These are phyloP conservation scores for Latrodectus geometricus DNA, from an alignment of 1,140 invertebrate species.

Conservation along the genomic window DNA sequence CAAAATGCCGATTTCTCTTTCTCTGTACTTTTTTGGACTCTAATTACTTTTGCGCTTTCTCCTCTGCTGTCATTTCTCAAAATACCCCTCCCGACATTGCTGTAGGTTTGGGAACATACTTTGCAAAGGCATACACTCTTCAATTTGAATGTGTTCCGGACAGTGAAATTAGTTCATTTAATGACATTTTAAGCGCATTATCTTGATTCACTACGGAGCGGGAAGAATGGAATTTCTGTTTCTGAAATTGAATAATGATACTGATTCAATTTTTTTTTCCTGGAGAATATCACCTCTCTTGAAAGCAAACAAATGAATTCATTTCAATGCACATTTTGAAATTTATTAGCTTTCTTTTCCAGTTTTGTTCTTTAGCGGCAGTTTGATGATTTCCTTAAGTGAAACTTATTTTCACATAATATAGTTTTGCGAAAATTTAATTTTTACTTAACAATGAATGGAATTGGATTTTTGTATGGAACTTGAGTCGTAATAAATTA, in stretches of 20 bases:
- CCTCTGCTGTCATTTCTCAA: conserved; percentile 27
- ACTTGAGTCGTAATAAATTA: too few species aligned
- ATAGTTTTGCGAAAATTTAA: too few species aligned
- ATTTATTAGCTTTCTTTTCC: too few species aligned
- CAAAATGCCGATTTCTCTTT: not conserved
- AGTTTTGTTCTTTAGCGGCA: too few species aligned
- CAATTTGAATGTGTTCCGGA: not conserved
- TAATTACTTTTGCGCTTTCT: conserved; percentile 5
- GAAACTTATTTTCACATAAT: too few species aligned
- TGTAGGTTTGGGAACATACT: not conserved
- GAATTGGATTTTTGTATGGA: too few species aligned
- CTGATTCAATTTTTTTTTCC: too few species aligned
- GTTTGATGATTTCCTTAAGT: too few species aligned
- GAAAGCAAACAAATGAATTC: too few species aligned
- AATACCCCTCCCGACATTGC: not conserved
- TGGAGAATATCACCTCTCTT: too few species aligned
- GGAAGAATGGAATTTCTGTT: not conserved
- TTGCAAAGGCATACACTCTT: not conserved
- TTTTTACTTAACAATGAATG: too few species aligned
- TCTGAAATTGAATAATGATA: conserved; percentile 32
- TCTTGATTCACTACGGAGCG: conserved; percentile 14
- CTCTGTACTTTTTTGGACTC: not conserved
- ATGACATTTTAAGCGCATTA: conserved; percentile 45
- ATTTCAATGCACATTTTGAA: too few species aligned
- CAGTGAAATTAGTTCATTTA: conserved; percentile 12